Percentiles rank a stretch among this genome's conserved stretches.
These are phyloP conservation scores for Solen grandis DNA, from an alignment of 1,140 invertebrate genomes.

Conservation along the genomic window DNA sequence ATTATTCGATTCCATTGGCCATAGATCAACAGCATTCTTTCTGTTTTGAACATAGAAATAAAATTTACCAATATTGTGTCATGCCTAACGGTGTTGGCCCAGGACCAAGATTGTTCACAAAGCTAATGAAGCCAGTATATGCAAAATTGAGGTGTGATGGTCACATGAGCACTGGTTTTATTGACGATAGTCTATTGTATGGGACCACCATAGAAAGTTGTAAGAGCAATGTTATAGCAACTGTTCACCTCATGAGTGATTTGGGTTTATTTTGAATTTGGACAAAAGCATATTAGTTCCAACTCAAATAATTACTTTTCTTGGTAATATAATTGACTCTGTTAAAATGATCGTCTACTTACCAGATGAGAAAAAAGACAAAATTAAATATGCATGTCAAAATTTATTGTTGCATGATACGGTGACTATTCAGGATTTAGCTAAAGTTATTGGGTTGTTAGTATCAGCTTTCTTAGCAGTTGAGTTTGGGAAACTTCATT, in stretches of 20 bases:
- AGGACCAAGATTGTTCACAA: conserved; percentile 42
- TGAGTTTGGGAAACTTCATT: conserved; percentile 4
- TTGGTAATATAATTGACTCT: conserved; percentile 53
- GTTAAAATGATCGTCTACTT: conserved; percentile 31
- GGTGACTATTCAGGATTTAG: not conserved
- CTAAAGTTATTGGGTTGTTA: conserved; percentile 6
- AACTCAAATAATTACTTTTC: conserved; percentile 35
- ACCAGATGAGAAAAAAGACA: conserved; percentile 12
- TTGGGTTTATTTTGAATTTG: conserved; percentile 53
- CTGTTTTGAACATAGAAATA: conserved; percentile 45
- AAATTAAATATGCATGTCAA: conserved; percentile 23
- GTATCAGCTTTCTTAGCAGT: conserved; percentile 22
- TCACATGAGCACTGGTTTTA: too few species aligned
- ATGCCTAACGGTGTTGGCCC: conserved; percentile 38
- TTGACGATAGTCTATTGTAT: too few species aligned
- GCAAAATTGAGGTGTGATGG: conserved; percentile 34
- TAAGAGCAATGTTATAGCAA: conserved; percentile 28
- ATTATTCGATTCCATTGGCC: conserved; percentile 35
- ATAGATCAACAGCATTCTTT: conserved; percentile 34
- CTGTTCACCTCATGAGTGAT: conserved; percentile 1
- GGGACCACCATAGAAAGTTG: conserved; percentile 43
- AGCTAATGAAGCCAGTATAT: conserved; percentile 54
- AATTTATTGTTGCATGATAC: not conserved
- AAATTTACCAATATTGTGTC: conserved; percentile 51
- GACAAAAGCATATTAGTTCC: conserved; percentile 50